phyloP scores from a whole-genome alignment of 2,888 invertebrate species.

The Doris montereyensis region DNA sequence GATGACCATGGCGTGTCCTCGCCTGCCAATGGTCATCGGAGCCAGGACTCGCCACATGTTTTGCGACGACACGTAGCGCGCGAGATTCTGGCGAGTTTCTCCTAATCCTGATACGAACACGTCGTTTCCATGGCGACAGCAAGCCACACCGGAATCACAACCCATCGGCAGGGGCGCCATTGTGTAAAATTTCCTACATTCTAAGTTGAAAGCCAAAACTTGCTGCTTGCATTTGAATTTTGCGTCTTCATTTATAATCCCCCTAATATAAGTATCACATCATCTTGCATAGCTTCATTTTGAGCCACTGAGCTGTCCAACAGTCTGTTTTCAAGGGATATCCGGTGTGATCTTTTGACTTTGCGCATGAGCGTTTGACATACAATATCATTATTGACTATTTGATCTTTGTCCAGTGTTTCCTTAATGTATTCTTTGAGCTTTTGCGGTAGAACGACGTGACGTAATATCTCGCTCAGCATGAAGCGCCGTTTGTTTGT shows the following conservation, averaged over 20 bases:
- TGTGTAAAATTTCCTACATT: conserved; percentile 37
- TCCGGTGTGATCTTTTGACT: background rate
- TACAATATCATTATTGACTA: conserved; percentile 4
- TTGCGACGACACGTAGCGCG: conserved; percentile 30
- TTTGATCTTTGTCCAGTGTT: background rate
- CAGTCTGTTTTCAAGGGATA: background rate
- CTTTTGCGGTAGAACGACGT: conserved; percentile 47
- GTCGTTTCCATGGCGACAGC: conserved; percentile 38
- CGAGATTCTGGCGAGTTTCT: conserved; percentile 36
- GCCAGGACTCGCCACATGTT: conserved; percentile 39
- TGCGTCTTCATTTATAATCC: conserved; percentile 25
- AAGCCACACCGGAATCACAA: conserved; percentile 42
- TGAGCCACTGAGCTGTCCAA: background rate
- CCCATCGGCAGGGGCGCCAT: conserved; percentile 38
- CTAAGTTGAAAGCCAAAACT: conserved; percentile 36
- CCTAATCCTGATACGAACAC: conserved; percentile 41
- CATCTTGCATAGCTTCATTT: conserved; percentile 35
- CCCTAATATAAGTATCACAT: conserved; percentile 37
- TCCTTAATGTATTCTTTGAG: conserved; percentile 16
- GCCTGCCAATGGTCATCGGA: conserved; percentile 38
- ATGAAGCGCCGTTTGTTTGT: conserved; percentile 40
- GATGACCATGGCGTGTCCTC: conserved; percentile 37
- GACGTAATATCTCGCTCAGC: conserved; percentile 50
- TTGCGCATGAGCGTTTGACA: background rate
- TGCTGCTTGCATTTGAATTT: conserved; percentile 34